Percentiles rank a stretch among this genome's conserved stretches.
Evolutionary conservation across 2,888 invertebrate genomes (phyloP).

Genomic region (Lamellibrachia columna): DNA sequence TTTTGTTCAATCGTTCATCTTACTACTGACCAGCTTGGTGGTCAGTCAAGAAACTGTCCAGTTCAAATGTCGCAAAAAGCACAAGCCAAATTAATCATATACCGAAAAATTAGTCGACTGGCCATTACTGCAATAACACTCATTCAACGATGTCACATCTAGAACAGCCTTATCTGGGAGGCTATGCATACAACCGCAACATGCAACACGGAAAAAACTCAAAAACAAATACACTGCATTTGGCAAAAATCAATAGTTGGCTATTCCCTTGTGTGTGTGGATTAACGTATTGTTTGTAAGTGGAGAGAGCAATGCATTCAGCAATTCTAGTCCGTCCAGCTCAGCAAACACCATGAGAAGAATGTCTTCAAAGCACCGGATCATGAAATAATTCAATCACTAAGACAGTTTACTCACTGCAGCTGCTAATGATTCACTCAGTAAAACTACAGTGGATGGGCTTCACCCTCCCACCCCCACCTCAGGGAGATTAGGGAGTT

Average conservation of each 20-base stretch:
- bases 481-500: background rate
- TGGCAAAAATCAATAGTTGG: constrained; percentile 11
- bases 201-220: background rate
- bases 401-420: background rate
- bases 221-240: constrained; percentile 16
- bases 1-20: too few relatives aligned
- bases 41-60: too few relatives aligned
- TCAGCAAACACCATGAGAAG: background rate
- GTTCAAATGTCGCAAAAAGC: too few relatives aligned
- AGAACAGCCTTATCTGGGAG: background rate
- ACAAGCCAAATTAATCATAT: too few relatives aligned
- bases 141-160: background rate
- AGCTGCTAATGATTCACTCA: background rate
- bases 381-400: background rate
- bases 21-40: too few relatives aligned
- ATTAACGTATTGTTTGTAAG: background rate
- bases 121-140: background rate
- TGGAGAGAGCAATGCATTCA: background rate
- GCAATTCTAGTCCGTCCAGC: background rate
- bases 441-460: background rate
- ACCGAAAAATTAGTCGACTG: too few relatives aligned
- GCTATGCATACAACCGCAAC: background rate
- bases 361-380: background rate
- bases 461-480: background rate
- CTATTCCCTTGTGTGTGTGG: background rate